Conservation (phyloP, 2,888 invertebrate genomes). For the Zele albiditarsus region DNA sequence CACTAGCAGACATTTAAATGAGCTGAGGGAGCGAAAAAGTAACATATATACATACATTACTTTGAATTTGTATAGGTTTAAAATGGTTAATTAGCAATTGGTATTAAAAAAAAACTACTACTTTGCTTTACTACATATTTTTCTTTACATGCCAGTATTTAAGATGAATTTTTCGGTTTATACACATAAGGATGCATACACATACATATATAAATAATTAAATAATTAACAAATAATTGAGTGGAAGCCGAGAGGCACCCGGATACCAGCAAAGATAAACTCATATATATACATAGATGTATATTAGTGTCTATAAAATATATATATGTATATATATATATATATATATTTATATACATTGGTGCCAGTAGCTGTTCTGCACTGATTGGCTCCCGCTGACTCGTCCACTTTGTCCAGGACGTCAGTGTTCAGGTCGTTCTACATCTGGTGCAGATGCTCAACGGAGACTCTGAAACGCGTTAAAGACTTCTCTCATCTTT, state of each 20-base stretch:
- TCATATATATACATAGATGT: background rate
- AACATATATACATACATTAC: background rate
- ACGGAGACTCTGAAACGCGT: background rate
- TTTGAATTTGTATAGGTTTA: background rate
- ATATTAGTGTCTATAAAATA: background rate
- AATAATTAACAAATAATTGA: background rate
- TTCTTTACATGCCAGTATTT: too few relatives aligned
- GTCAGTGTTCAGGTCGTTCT: constrained; percentile 16
- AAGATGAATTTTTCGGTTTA: too few relatives aligned
- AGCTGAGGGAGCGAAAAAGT: background rate
- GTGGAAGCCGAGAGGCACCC: background rate
- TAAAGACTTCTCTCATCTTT: constrained; percentile 9
- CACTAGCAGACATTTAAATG: background rate
- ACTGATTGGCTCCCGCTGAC: constrained; percentile 57
- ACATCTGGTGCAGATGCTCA: constrained; percentile 26
- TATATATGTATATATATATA: background rate
- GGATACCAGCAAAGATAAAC: background rate
- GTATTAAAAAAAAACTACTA: too few relatives aligned
- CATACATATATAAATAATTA: background rate
- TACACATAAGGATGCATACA: too few relatives aligned
- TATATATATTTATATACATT: background rate
- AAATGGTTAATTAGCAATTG: too few relatives aligned
- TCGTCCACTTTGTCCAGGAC: constrained; percentile 51
- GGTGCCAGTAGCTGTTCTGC: constrained; percentile 50
- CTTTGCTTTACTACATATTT: too few relatives aligned